Evolutionary conservation across 2,888 invertebrate genomes (phyloP).

Genomic region (Apantesis nais): DNA sequence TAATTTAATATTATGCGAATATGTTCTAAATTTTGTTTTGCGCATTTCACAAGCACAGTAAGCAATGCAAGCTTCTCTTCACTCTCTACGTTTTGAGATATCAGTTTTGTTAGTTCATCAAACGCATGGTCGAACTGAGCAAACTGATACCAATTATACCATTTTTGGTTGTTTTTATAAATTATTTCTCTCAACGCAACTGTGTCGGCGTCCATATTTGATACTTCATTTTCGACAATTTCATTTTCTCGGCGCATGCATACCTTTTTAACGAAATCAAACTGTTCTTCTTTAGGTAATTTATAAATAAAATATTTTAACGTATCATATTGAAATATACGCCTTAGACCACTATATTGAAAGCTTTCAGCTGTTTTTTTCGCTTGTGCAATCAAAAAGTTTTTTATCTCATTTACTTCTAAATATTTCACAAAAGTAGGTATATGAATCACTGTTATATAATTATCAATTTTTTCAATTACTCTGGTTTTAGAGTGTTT

Average conservation of each 20-base stretch:
- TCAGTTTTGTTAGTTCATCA: conserved; percentile 46
- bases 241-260: conserved; percentile 58
- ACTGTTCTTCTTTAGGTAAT: conserved; percentile 60
- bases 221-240: conserved; percentile 32
- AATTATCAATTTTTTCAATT: conserved; percentile 58
- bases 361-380: conserved; percentile 26
- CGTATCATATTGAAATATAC: conserved; percentile 49
- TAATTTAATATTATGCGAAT: too few species aligned
- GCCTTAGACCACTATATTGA: conserved; percentile 24
- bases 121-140: conserved; percentile 66
- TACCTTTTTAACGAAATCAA: conserved; percentile 61
- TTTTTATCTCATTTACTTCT: conserved; percentile 57
- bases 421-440: conserved; percentile 65
- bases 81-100: conserved; percentile 17
- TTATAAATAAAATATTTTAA: conserved; percentile 56
- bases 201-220: conserved; percentile 39
- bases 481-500: conserved; percentile 59
- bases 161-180: conserved; percentile 21
- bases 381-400: conserved; percentile 56
- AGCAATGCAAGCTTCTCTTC: conserved; percentile 47
- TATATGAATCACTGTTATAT: conserved; percentile 52
- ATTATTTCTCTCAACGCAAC: conserved; percentile 39
- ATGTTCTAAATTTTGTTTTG: conserved; percentile 50
- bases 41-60: conserved; percentile 55
- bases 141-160: conserved; percentile 64